These are phyloP conservation scores for Lydus trimaculatus DNA, from an alignment of 2,888 invertebrate genomes.

Conservation along the genomic window DNA sequence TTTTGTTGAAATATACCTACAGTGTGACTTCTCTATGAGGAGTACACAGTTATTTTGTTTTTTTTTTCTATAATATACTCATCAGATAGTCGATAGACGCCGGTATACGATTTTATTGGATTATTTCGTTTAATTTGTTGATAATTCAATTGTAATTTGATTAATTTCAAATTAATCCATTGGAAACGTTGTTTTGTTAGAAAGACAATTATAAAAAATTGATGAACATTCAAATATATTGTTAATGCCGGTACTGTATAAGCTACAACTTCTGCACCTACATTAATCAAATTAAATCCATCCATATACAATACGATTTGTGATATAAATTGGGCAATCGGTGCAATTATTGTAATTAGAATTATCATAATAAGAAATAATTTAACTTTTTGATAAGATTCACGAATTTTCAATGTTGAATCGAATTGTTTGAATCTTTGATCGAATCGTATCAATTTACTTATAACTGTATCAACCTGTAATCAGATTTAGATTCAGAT, in stretches of 20 bases:
- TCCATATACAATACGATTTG: neutral
- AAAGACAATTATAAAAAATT: neutral
- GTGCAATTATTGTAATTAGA: neutral
- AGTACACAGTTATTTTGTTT: too few relatives aligned
- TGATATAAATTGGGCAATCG: neutral
- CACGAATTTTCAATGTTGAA: neutral
- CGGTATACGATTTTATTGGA: too few relatives aligned
- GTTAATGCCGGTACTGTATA: neutral
- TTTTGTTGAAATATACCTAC: too few relatives aligned
- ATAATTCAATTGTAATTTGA: neutral
- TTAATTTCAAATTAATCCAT: constrained; percentile 12
- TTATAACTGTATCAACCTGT: neutral
- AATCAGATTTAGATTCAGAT: neutral
- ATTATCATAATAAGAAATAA: neutral
- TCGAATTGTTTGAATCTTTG: neutral
- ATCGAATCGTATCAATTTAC: neutral
- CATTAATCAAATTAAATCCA: neutral
- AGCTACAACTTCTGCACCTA: neutral
- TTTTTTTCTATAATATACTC: too few relatives aligned
- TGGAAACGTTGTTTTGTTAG: constrained; percentile 14
- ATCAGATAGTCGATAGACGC: neutral
- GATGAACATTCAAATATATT: neutral
- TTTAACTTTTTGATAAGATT: neutral
- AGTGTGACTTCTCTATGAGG: too few relatives aligned
- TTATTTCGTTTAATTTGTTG: neutral